These are phyloP conservation scores for Syngnathus floridae DNA, from an alignment of 2,113 vertebrate genomes.

Conservation along the genomic window DNA sequence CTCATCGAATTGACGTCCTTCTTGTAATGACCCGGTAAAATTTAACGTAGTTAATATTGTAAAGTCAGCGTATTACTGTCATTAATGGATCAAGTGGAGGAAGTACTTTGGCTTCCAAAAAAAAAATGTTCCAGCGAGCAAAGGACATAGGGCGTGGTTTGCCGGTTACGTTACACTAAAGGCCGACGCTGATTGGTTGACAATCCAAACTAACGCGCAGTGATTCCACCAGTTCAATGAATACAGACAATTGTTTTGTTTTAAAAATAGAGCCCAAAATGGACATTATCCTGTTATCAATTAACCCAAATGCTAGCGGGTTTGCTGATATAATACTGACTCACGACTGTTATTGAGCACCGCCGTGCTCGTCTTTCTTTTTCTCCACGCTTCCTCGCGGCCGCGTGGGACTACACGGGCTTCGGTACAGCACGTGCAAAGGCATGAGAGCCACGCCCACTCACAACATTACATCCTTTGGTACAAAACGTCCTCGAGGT, in stretches of 20 bases:
- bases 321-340: neutral
- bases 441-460: slow-evolving; percentile 13
- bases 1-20: slow-evolving; percentile 8
- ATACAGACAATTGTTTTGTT: slow-evolving; percentile 15
- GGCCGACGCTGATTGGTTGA: slow-evolving; percentile 29
- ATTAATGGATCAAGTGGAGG: slow-evolving; percentile 6
- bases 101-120: slow-evolving; percentile 38
- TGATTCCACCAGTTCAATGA: neutral
- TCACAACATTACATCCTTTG: neutral
- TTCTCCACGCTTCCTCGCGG: neutral
- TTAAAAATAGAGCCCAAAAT: neutral
- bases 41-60: neutral
- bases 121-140: slow-evolving; percentile 58
- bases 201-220: neutral
- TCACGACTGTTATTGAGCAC: neutral
- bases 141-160: slow-evolving; percentile 48
- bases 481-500: neutral
- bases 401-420: slow-evolving; percentile 37
- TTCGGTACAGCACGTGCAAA: slow-evolving; percentile 28
- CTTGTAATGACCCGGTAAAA: neutral
- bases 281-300: neutral
- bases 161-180: neutral
- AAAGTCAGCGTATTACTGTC: neutral
- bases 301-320: neutral
- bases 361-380: neutral